Conservation (phyloP, 2,888 invertebrate genomes). For the Eilema caniola region DNA sequence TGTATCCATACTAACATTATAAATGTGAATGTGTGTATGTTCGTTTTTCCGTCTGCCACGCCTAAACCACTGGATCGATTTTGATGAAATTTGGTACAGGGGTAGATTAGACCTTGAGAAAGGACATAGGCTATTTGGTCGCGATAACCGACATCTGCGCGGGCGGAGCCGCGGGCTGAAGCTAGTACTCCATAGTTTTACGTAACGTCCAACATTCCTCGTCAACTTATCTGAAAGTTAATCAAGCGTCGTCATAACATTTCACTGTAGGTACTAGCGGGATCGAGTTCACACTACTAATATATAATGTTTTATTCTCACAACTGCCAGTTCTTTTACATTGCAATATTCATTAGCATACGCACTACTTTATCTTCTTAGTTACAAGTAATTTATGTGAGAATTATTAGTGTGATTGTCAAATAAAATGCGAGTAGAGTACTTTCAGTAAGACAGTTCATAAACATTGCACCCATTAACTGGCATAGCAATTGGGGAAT, state of each 20-base stretch:
- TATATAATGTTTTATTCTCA: slow-evolving; percentile 34
- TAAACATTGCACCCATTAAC: too few relatives aligned
- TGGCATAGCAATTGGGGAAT: neutral
- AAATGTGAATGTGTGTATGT: too few relatives aligned
- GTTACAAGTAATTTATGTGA: slow-evolving; percentile 30
- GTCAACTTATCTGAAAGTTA: neutral
- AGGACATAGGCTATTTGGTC: too few relatives aligned
- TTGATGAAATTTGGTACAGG: too few relatives aligned
- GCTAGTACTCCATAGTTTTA: neutral
- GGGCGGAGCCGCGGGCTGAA: too few relatives aligned
- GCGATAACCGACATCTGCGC: too few relatives aligned
- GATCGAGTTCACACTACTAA: slow-evolving; percentile 37
- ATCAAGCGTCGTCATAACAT: neutral
- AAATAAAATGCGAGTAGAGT: neutral
- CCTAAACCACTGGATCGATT: too few relatives aligned
- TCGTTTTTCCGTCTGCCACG: too few relatives aligned
- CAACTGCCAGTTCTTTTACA: slow-evolving; percentile 34
- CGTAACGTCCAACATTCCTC: neutral
- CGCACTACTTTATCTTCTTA: slow-evolving; percentile 19
- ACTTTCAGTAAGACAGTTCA: neutral
- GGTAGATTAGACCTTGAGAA: too few relatives aligned
- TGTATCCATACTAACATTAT: too few relatives aligned
- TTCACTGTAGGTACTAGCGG: neutral
- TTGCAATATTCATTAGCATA: slow-evolving; percentile 47
- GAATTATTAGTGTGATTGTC: slow-evolving; percentile 19